Conservation (phyloP, 2,113 vertebrate species). For the Benitochromis conjunctus region DNA sequence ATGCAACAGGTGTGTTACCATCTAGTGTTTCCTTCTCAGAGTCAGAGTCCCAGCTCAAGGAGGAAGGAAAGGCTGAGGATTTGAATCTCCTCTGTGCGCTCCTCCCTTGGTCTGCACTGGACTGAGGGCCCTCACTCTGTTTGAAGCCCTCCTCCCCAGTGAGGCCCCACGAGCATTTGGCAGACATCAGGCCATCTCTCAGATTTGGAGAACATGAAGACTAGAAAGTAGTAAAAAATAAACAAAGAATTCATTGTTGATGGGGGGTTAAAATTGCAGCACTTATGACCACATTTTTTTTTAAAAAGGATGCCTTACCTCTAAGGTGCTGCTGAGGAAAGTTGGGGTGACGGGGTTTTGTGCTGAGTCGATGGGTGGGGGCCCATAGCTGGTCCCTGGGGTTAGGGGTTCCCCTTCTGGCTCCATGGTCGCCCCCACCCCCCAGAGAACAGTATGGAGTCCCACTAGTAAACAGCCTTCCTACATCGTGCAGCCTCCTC, state of each 20-base stretch:
- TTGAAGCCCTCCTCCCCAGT: conserved; percentile 28
- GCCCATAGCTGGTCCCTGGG: conserved; percentile 62
- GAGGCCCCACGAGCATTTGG: conserved; percentile 13
- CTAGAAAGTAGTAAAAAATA: conserved; percentile 14
- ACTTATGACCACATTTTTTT: not conserved
- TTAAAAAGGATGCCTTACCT: conserved; percentile 33
- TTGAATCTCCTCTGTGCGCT: conserved; percentile 56
- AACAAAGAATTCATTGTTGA: not conserved
- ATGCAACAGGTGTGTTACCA: conserved; percentile 56
- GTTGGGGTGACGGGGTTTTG: conserved; percentile 30
- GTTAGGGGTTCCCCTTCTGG: conserved; percentile 51
- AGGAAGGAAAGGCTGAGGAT: conserved; percentile 75
- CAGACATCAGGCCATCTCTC: conserved; percentile 34
- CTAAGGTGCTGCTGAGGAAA: conserved; percentile 52
- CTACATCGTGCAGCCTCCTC: conserved; percentile 68
- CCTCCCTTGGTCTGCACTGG: conserved; percentile 37
- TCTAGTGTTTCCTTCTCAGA: conserved; percentile 76
- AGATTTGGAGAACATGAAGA: conserved; percentile 41
- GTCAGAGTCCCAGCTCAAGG: conserved; percentile 79
- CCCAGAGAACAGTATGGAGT: conserved; percentile 64
- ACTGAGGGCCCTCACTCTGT: conserved; percentile 16
- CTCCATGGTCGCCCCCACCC: conserved; percentile 69
- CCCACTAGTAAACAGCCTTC: conserved; percentile 41
- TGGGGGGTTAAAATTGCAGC: too few species aligned
- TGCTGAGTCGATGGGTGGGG: conserved; percentile 41